Evolutionary conservation across 2,888 invertebrate genomes (phyloP).

Genomic region (Pterostichus niger): DNA sequence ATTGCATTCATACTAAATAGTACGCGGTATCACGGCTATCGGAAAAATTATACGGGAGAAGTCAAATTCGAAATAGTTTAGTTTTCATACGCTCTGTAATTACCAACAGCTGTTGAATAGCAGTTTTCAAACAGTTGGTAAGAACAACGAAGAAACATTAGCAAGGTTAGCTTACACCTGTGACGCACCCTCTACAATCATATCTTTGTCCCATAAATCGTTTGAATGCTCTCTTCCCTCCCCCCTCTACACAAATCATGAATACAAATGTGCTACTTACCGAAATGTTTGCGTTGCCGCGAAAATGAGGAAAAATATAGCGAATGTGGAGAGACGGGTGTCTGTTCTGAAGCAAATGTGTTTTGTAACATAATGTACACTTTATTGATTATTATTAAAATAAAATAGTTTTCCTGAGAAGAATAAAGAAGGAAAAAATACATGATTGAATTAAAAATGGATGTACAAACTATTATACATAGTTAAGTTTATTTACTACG

Average conservation of each 20-base stretch:
- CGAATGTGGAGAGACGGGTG: background rate
- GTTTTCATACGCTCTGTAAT: too few relatives aligned
- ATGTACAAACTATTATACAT: constrained; percentile 56
- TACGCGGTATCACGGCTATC: background rate
- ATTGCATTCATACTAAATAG: constrained; percentile 24
- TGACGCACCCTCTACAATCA: background rate
- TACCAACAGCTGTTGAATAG: too few relatives aligned
- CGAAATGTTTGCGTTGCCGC: background rate
- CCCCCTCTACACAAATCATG: constrained; percentile 20
- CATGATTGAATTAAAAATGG: constrained; percentile 55
- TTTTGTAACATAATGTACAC: constrained; percentile 53
- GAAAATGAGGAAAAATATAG: background rate
- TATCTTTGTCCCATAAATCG: background rate
- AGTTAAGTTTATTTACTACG: constrained; percentile 54
- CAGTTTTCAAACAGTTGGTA: background rate
- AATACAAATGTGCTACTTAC: constrained; percentile 28
- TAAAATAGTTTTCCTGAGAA: constrained; percentile 62
- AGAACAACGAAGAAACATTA: background rate
- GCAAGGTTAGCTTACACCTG: background rate
- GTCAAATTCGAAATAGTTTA: background rate
- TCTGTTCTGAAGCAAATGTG: constrained; percentile 1
- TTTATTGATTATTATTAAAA: constrained; percentile 59
- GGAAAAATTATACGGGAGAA: background rate
- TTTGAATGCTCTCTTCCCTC: too few relatives aligned
- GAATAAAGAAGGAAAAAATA: constrained; percentile 58